Evolutionary conservation across 2,888 invertebrate genomes (phyloP).

Genomic region (Zaprionus bogoriensis): DNA sequence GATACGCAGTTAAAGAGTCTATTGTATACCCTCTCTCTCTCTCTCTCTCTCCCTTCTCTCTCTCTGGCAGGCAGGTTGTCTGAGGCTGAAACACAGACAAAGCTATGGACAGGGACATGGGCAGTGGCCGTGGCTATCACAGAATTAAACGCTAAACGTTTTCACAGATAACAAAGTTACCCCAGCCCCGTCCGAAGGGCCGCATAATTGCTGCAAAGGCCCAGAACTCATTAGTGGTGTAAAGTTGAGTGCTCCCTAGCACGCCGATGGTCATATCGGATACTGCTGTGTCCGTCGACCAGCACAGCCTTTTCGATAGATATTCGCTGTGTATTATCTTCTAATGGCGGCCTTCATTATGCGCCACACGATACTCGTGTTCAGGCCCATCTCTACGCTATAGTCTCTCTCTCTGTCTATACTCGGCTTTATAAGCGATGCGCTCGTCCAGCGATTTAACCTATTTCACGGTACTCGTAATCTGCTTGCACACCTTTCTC

Average conservation of each 20-base stretch:
- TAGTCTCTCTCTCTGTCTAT: background rate
- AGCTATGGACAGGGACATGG: too few species aligned
- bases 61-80: slow-evolving; percentile 15
- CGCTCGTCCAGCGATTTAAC: slow-evolving; percentile 12
- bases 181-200: slow-evolving; percentile 16
- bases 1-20: slow-evolving; percentile 11
- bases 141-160: slow-evolving; percentile 51
- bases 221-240: slow-evolving; percentile 67
- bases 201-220: slow-evolving; percentile 63
- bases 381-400: too few species aligned
- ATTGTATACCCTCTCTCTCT: slow-evolving; percentile 1
- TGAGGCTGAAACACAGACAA: background rate
- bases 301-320: slow-evolving; percentile 57
- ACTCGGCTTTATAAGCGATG: slow-evolving; percentile 11
- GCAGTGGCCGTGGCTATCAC: too few species aligned
- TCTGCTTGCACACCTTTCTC: slow-evolving; percentile 18
- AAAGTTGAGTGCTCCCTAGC: slow-evolving; percentile 33
- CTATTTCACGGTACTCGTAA: slow-evolving; percentile 24
- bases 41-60: background rate
- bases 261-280: background rate
- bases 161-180: slow-evolving; percentile 43
- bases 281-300: background rate
- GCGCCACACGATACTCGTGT: slow-evolving; percentile 40
- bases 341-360: slow-evolving; percentile 67
- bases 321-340: slow-evolving; percentile 62